Evolutionary conservation across 2,113 vertebrate species (phyloP), one percentile per base, ranked within the genome.

Genomic region (Hyaena hyaena): DNA sequence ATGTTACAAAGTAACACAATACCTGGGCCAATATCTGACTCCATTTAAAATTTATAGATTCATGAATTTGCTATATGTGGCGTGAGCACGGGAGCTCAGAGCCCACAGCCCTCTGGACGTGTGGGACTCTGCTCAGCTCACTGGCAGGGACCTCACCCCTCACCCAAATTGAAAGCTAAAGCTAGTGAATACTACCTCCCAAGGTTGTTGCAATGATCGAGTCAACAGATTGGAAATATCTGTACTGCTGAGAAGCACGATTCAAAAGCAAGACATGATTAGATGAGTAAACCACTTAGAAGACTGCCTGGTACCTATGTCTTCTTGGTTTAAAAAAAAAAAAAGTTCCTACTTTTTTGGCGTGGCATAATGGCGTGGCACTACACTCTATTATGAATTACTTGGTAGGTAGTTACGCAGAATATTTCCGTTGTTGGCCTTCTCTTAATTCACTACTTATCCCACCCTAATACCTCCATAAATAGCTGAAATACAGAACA

Each of bases 31-130:
- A 12, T 66, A 53, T 45, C 45, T 17, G 5, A 16, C 33, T 39
- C 26, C 87, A 69, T 91, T 91, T 87, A 31, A 85, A 85, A 61
- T 43, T 45, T 10, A 4, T 3, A 48, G 12, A 43, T 68, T 55
- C 9, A 16, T 31, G 21, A 17, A 58, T 68, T n/a, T 77, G 17
- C 23, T 80, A 48, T 3, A 7, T 0, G 0, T 71, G 12, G 24
- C 31, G 55, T 21, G 35, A 48, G 14, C 31, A n/a, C 31, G 28
- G 5, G 43, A 28, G 17, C 31, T 33, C 35, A 21, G 61, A 39
- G 66, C 16, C 50, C 21, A 43, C n/a, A 16, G 48, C 24, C 28
- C 28, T 39, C 16, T 0, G 4, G 24, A n/a, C 1, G 15, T 5
- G 24, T 6, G 48, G 26, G 5, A 11, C 31, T 88, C 89, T 43